Base-by-base conservation (phyloP, 1,140 invertebrate species). In the Mylabris phalerata region DNA sequence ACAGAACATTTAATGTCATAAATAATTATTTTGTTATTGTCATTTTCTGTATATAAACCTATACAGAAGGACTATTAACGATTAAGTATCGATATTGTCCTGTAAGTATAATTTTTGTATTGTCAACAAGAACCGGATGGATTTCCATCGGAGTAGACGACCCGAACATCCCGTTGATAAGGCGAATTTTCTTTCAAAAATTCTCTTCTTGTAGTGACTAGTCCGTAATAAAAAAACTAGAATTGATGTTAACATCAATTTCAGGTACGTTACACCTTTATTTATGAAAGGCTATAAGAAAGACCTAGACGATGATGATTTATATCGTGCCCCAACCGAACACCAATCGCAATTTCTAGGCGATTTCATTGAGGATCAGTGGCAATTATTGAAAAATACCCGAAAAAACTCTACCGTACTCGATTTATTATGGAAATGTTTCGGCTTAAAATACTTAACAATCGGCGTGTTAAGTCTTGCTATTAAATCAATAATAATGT, bases 241-340 rank as follows among this genome's bases (percentile, higher is more conserved):
- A 32, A 6, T 9, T 27, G 38, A 10, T 54, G 10, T 24, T 47
- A 39, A 19, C 13, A 40, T n/a, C 62, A 43, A 60, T 11, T 73
- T 62, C 27, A 77, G 74, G 62, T 81, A 79, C 78, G 73, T 77
- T 2, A 50, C 77, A 39, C 70, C 67, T 4, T 58, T 80, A 25
- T 79, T 81, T 59, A 71, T 69, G 48, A 75, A 67, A 51, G 79
- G 79, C 4, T 73, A 74, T 49, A 75, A 63, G 1, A 77, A 79
- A 57, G 61, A 75, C 7, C 7, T 57, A 9, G 55, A 57, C 1
- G 55, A 49, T 11, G 11, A 25, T 11, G 47, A 57, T 6, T 9
- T 57, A 3, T 57, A 57, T 27, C 38, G 40, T 3, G 45, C 48
- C 11, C 5, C 48, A 9, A 5, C 38, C 3, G 26, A 19, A 2